Evolutionary conservation across 2,797 vertebrate species (phyloP).

Genomic region (Galagoides demidoff): DNA sequence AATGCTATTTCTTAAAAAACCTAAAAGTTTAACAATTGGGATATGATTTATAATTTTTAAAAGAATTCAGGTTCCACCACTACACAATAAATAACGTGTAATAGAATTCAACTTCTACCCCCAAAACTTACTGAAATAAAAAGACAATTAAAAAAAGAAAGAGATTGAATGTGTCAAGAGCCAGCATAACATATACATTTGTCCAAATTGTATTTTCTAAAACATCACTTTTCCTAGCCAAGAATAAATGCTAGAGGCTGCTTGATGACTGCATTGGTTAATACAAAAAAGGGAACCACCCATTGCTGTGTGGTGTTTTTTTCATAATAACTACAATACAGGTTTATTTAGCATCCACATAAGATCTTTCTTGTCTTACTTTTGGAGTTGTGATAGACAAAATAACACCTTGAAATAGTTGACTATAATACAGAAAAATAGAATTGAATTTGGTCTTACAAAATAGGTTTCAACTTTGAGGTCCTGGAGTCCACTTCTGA

Average conservation of each 20-base stretch:
- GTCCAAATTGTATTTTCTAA: conserved; percentile 55
- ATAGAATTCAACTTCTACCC: not conserved
- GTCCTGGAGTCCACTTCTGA: not conserved
- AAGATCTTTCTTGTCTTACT: conserved; percentile 24
- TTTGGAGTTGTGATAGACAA: conserved; percentile 52
- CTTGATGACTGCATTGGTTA: not conserved
- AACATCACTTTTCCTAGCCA: conserved; percentile 16
- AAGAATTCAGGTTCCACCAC: not conserved
- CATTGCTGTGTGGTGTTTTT: not conserved
- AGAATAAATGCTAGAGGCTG: conserved; percentile 29
- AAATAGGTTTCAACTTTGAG: conserved; percentile 7
- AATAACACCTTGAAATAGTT: conserved; percentile 53
- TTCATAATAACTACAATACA: conserved; percentile 8
- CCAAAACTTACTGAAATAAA: not conserved
- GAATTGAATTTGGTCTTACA: conserved; percentile 46
- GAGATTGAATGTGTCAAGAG: not conserved
- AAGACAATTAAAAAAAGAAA: not conserved
- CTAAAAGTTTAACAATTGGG: not conserved
- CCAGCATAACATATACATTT: conserved; percentile 20
- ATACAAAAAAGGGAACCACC: conserved; percentile 10
- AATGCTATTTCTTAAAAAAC: conserved; percentile 9
- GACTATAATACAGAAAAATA: conserved; percentile 38
- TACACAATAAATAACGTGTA: not conserved
- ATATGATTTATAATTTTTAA: not conserved
- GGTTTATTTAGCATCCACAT: not conserved